Evolutionary conservation across 2,888 invertebrate species (phyloP).

Genomic region (Archips crataeganus): DNA sequence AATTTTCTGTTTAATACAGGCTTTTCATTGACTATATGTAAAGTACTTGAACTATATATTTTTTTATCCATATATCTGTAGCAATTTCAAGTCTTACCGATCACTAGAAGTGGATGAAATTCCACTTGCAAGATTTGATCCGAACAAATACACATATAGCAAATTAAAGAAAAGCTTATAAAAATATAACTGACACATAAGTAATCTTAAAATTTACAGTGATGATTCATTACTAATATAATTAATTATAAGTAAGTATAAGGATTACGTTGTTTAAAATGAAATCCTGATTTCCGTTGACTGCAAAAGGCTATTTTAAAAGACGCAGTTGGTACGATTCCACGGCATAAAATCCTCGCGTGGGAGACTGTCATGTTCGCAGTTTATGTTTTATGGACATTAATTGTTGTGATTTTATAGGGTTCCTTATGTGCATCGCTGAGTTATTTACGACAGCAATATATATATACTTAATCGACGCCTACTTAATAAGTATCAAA

Average conservation of each 20-base stretch:
- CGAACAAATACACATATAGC: too few species aligned
- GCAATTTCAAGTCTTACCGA: too few species aligned
- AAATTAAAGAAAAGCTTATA: too few species aligned
- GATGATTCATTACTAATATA: too few species aligned
- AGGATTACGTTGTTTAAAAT: not conserved
- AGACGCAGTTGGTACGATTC: conserved; percentile 29
- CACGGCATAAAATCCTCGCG: conserved; percentile 21
- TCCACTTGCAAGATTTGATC: too few species aligned
- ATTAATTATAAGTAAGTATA: too few species aligned
- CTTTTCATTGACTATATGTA: too few species aligned
- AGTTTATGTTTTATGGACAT: conserved; percentile 33
- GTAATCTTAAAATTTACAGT: too few species aligned
- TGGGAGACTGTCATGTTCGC: conserved; percentile 28
- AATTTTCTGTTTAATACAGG: too few species aligned
- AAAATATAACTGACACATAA: too few species aligned
- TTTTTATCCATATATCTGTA: too few species aligned
- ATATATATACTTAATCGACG: not conserved
- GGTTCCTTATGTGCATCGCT: conserved; percentile 25
- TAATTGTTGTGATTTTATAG: conserved; percentile 32
- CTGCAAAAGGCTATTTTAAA: conserved; percentile 32
- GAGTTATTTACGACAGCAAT: not conserved
- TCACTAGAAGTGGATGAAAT: not conserved
- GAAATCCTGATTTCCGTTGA: not conserved
- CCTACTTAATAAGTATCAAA: not conserved
- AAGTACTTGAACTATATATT: too few species aligned